phyloP scores from a whole-genome alignment of 2,888 invertebrate genomes.

The Netelia melanura region DNA sequence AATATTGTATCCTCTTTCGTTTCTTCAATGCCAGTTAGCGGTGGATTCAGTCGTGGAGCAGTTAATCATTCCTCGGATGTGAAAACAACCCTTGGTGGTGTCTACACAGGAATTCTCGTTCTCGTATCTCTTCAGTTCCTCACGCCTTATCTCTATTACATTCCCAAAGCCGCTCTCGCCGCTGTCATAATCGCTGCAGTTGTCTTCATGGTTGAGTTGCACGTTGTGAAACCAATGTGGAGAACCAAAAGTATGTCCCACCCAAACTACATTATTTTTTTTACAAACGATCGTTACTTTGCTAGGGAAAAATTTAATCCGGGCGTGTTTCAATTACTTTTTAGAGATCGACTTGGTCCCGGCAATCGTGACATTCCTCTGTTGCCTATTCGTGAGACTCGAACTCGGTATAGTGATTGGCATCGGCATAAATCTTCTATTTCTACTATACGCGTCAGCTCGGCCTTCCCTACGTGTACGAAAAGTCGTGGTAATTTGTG shows the following conservation, averaged over 20 bases:
- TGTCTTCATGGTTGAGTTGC: slow-evolving; percentile 89
- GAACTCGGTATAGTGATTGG: slow-evolving; percentile 90
- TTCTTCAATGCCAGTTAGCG: slow-evolving; percentile 89
- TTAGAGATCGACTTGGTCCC: slow-evolving; percentile 89
- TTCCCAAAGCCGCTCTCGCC: slow-evolving; percentile 89
- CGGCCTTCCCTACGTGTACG: slow-evolving; percentile 88
- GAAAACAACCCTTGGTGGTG: slow-evolving; percentile 88
- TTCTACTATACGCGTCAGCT: slow-evolving; percentile 88
- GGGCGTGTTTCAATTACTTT: slow-evolving; percentile 73
- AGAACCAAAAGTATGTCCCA: slow-evolving; percentile 87
- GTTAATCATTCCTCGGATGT: slow-evolving; percentile 91
- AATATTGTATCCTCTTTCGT: slow-evolving; percentile 90
- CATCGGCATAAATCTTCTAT: slow-evolving; percentile 87
- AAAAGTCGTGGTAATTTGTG: slow-evolving; percentile 86
- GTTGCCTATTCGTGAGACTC: slow-evolving; percentile 88
- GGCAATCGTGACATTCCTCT: slow-evolving; percentile 88
- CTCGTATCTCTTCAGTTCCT: slow-evolving; percentile 87
- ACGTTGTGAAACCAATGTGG: slow-evolving; percentile 89
- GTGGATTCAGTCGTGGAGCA: slow-evolving; percentile 88
- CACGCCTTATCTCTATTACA: slow-evolving; percentile 89
- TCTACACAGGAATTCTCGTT: slow-evolving; percentile 87
- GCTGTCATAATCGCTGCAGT: slow-evolving; percentile 91
- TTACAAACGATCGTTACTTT: neutral
- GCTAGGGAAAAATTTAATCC: slow-evolving; percentile 26
- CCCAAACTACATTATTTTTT: neutral